Percentiles rank a stretch among this genome's conserved stretches.
Conservation (phyloP, 2,797 vertebrate genomes). For the Cyprinella venusta region DNA sequence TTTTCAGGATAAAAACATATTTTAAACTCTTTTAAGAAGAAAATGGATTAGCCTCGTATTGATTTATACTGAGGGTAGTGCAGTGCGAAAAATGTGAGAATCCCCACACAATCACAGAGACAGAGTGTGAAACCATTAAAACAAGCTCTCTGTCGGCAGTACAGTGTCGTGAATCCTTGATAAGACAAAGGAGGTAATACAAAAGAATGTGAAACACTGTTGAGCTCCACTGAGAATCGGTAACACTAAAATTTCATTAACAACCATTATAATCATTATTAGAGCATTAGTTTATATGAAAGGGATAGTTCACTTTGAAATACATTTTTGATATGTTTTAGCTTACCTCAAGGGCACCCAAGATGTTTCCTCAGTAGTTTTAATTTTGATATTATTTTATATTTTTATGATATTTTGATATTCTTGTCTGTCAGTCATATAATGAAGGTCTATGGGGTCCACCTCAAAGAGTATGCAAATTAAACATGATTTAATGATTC, state of each 20-base stretch:
- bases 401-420: no score
- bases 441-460: no score
- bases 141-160: background rate
- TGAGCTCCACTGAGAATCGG: background rate
- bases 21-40: background rate
- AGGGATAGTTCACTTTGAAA: no score
- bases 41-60: background rate
- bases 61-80: background rate
- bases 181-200: background rate
- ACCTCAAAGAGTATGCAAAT: no score
- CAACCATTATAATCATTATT: background rate
- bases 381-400: no score
- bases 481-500: no score
- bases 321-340: no score
- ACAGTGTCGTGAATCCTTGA: background rate
- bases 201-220: background rate
- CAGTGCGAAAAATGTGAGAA: background rate
- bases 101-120: slow-evolving; percentile 1
- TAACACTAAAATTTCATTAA: background rate
- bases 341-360: no score
- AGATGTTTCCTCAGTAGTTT: no score
- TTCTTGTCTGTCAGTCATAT: no score
- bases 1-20: background rate
- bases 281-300: background rate
- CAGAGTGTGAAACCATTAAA: slow-evolving; percentile 23